Base-by-base conservation (phyloP, 2,113 vertebrate genomes). In the Columba livia region DNA sequence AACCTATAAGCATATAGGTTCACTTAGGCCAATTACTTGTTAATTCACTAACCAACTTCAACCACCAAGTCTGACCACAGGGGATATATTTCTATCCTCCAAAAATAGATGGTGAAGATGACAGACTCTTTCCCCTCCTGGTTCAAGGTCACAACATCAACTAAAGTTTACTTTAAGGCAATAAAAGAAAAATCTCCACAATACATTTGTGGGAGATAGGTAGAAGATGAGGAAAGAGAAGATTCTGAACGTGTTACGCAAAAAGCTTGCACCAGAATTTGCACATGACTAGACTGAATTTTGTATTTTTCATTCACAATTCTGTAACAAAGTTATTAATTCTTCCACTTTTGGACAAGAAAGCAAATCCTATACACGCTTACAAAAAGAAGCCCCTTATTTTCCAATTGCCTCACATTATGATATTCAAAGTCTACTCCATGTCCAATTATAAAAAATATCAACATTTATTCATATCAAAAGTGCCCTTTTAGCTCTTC, bases 401-500 rank as follows among this genome's bases (percentile, higher is more conserved):
- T 72, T 60, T 58, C 44, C 42, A 47, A 48, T 64, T 74, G 75
- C 44, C 77, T 15, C 15, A 58, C 14, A 7, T 31, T n/a, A 72
- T 57, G 65, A 65, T 15, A 44, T 31, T 72, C 47, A 32, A 11
- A 70, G 36, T 54, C 56, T 71, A 71, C 73, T 80, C 50, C 64
- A 51, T 79, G 75, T 13, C n/a, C 24, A 65, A 53, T 65, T 78
- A 83, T 40, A 91, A 57, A 24, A 85, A 29, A 66, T 20, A 72
- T 17, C 21, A 8, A 72, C 32, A 57, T 84, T 57, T 82, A 67
- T 64, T 82, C 64, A 31, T 44, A 56, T 79, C 75, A 70, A 29
- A 94, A 96, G 64, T 54, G 42, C 20, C 66, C 18, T 95, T 92
- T 88, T 89, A n/a, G 53, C 81, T 93, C 93, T 89, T 95, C 54